Percentiles rank a stretch among this genome's conserved stretches.
Conservation (phyloP, 2,797 vertebrate species). For the Antennarius maculatus region DNA sequence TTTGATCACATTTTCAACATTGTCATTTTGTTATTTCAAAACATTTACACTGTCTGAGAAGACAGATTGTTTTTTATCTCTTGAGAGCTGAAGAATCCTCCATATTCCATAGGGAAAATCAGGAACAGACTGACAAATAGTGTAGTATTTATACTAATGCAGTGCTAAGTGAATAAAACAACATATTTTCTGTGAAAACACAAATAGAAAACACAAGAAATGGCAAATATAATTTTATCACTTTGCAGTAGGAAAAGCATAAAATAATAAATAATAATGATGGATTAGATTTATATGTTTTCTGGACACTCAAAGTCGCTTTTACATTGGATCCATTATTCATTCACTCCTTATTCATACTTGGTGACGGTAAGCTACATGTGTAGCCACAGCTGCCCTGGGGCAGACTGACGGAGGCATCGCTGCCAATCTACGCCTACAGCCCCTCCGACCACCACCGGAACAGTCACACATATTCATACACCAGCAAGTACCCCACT, state of each 20-base stretch:
- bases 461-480: too few species aligned
- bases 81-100: slow-evolving; percentile 16
- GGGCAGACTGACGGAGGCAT: too few species aligned
- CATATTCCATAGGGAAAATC: slow-evolving; percentile 27
- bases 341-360: too few species aligned
- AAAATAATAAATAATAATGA: not conserved
- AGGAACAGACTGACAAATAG: slow-evolving; percentile 6
- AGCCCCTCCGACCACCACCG: too few species aligned
- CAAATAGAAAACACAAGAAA: not conserved
- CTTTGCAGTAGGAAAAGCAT: not conserved
- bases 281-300: too few species aligned
- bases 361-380: too few species aligned
- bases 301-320: too few species aligned
- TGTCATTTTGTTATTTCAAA: slow-evolving; percentile 14
- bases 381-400: too few species aligned
- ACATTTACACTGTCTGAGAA: slow-evolving; percentile 14
- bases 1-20: slow-evolving; percentile 18
- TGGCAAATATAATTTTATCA: not conserved
- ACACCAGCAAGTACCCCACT: too few species aligned
- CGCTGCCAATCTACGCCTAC: too few species aligned
- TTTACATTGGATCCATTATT: too few species aligned
- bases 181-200: not conserved
- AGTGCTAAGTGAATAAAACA: not conserved
- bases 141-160: not conserved
- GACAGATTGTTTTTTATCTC: slow-evolving; percentile 8